Evolutionary conservation across 2,888 invertebrate species (phyloP).

Genomic region (Neoscelio sp.): DNA sequence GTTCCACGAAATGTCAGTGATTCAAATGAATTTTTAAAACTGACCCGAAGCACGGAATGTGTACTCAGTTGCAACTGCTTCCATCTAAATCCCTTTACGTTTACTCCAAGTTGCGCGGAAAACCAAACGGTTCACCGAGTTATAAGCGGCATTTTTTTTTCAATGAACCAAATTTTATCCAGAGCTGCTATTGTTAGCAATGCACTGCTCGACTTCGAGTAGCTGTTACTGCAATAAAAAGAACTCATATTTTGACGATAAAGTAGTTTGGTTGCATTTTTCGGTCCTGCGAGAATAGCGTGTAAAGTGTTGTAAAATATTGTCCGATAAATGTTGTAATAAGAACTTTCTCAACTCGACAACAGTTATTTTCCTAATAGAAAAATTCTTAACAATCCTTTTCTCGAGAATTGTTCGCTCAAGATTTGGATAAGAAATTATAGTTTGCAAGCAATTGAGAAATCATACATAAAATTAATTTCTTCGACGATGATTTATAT

Average conservation of each 20-base stretch:
- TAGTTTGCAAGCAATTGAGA: not conserved
- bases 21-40: conserved; percentile 63
- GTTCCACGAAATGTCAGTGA: conserved; percentile 42
- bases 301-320: no score
- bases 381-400: no score
- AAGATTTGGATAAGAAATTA: no score
- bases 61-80: not conserved
- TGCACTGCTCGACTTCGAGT: conserved; percentile 9
- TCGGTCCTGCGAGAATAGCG: not conserved
- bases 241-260: no score
- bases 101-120: conserved; percentile 7
- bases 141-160: conserved; percentile 32
- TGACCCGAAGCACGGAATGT: conserved; percentile 25
- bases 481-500: no score
- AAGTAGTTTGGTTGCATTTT: conserved; percentile 17
- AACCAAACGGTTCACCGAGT: conserved; percentile 24
- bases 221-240: not conserved
- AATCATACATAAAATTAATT: no score
- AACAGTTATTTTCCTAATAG: not conserved
- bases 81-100: conserved; percentile 1
- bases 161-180: conserved; percentile 27
- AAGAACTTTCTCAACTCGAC: no score
- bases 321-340: no score
- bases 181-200: no score
- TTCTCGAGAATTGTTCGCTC: no score